Evolutionary conservation across 2,113 vertebrate species (phyloP).

Genomic region (Taxidea taxus): DNA sequence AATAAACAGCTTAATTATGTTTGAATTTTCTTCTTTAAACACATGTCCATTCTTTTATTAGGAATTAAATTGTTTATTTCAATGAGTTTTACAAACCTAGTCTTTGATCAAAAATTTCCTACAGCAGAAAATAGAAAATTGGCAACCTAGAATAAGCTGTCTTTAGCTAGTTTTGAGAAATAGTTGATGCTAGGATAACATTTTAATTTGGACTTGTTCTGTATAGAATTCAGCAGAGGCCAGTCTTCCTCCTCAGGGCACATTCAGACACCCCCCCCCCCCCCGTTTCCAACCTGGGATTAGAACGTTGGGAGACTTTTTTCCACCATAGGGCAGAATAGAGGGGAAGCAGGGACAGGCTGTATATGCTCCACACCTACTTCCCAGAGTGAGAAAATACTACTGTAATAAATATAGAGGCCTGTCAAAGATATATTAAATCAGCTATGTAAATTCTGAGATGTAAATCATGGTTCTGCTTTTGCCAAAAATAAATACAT

Average conservation of each 20-base stretch:
- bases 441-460: not conserved
- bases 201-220: conserved; percentile 1
- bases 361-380: not conserved
- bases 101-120: not conserved
- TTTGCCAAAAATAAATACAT: conserved; percentile 22
- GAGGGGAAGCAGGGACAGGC: too few relatives aligned
- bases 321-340: not conserved
- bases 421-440: not conserved
- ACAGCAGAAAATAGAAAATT: not conserved
- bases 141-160: not conserved
- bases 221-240: not conserved
- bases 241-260: not conserved
- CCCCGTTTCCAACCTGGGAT: not conserved
- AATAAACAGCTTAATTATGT: not conserved
- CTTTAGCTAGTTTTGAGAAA: not conserved
- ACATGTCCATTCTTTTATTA: not conserved
- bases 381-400: not conserved
- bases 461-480: conserved; percentile 4
- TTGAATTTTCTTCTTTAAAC: not conserved
- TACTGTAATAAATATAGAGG: not conserved
- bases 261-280: not conserved
- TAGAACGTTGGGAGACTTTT: not conserved
- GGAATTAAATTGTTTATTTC: not conserved
- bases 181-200: not conserved
- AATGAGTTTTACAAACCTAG: not conserved